These are phyloP conservation scores for Cyrtonyx montezumae DNA, from an alignment of 2,113 vertebrate species.

Conservation along the genomic window DNA sequence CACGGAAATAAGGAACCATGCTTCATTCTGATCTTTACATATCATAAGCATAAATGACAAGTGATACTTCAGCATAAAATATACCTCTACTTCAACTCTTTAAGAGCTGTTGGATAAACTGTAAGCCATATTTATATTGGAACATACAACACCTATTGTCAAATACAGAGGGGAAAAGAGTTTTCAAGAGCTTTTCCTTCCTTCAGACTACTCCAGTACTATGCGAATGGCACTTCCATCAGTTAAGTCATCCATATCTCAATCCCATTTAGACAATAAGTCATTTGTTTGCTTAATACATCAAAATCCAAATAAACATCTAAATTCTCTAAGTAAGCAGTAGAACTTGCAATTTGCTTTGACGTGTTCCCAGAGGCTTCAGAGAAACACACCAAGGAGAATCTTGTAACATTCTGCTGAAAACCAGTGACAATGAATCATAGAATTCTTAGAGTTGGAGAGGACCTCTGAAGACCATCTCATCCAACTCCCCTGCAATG, in stretches of 20 bases:
- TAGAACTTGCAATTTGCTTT: not conserved
- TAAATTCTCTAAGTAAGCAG: not conserved
- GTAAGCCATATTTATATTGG: not conserved
- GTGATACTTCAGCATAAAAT: not conserved
- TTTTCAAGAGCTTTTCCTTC: not conserved
- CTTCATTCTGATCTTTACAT: not conserved
- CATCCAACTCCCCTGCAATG: too few species aligned
- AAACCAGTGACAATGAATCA: not conserved
- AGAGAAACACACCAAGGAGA: not conserved
- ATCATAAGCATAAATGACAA: too few species aligned
- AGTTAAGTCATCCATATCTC: not conserved
- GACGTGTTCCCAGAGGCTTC: not conserved
- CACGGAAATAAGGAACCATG: not conserved
- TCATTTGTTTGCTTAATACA: not conserved
- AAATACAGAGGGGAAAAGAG: not conserved
- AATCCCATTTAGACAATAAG: not conserved
- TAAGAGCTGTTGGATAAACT: not conserved
- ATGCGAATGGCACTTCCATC: not conserved
- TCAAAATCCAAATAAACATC: not conserved
- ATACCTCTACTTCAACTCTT: not conserved
- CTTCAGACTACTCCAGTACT: not conserved
- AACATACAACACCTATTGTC: not conserved
- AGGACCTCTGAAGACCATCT: too few species aligned
- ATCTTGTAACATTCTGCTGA: not conserved
- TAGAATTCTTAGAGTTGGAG: too few species aligned